Conservation (phyloP, 1,140 invertebrate species). For the Cepaea nemoralis region DNA sequence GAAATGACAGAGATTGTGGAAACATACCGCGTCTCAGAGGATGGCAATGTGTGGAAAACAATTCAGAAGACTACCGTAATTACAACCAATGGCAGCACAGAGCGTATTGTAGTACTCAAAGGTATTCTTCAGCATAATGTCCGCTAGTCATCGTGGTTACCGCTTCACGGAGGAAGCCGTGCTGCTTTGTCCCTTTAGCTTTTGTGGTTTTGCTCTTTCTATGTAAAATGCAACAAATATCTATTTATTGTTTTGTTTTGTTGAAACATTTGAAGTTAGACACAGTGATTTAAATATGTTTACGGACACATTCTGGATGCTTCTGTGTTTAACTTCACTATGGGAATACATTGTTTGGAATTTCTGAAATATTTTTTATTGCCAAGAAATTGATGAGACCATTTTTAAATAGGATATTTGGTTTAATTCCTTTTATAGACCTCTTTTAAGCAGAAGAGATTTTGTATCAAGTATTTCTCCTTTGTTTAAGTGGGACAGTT, state of each 20-base stretch:
- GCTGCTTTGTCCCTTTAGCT: neutral
- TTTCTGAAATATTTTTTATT: too few relatives aligned
- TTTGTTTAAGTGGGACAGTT: too few relatives aligned
- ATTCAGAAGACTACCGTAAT: constrained; percentile 64
- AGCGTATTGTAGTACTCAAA: constrained; percentile 59
- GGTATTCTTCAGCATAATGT: constrained; percentile 48
- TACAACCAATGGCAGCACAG: constrained; percentile 58
- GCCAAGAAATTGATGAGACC: too few relatives aligned
- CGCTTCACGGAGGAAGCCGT: neutral
- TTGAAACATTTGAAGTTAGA: too few relatives aligned
- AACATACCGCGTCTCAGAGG: constrained; percentile 62
- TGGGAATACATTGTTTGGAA: too few relatives aligned
- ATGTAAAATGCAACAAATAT: neutral
- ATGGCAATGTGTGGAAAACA: constrained; percentile 64
- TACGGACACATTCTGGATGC: too few relatives aligned
- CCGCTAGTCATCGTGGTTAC: neutral
- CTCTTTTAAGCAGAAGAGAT: too few relatives aligned
- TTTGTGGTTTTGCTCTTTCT: neutral
- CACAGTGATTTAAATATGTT: too few relatives aligned
- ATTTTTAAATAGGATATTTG: too few relatives aligned
- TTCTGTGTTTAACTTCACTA: too few relatives aligned
- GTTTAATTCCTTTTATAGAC: too few relatives aligned
- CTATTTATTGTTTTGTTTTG: neutral
- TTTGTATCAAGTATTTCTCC: too few relatives aligned
- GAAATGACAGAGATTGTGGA: constrained; percentile 64